These are phyloP conservation scores for Neodiprion lecontei DNA, from an alignment of 1,140 invertebrate species.

Conservation along the genomic window DNA sequence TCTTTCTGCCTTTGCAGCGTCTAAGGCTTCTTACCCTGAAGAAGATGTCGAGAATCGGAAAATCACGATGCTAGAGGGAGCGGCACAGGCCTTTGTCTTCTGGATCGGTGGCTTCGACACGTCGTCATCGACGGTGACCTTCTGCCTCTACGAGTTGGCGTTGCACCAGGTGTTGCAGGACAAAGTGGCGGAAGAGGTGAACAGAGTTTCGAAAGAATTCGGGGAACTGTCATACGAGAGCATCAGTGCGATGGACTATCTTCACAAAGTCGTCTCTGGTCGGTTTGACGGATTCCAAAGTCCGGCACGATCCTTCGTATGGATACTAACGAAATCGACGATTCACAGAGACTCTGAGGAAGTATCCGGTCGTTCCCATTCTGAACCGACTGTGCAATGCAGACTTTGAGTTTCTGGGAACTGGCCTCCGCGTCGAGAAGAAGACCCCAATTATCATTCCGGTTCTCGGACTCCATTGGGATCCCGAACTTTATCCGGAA, in stretches of 20 bases:
- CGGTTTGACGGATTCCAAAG: background rate
- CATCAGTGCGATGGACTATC: constrained; percentile 33
- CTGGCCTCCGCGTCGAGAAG: constrained; percentile 52
- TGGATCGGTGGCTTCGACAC: constrained; percentile 55
- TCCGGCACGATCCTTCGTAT: background rate
- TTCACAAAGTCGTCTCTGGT: constrained; percentile 40
- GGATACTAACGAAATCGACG: background rate
- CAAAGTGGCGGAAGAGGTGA: constrained; percentile 35
- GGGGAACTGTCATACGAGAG: constrained; percentile 25
- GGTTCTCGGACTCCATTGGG: constrained; percentile 54
- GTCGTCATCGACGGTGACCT: constrained; percentile 41
- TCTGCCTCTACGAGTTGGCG: constrained; percentile 43
- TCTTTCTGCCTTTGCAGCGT: too few species aligned
- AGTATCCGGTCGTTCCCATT: constrained; percentile 66
- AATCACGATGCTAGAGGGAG: constrained; percentile 31
- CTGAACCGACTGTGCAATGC: constrained; percentile 56
- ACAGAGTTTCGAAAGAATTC: constrained; percentile 27
- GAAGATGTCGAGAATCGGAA: constrained; percentile 50
- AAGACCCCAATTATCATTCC: constrained; percentile 58
- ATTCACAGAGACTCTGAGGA: constrained; percentile 63
- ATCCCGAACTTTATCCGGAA: constrained; percentile 68
- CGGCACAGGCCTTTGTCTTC: constrained; percentile 40
- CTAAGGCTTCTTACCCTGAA: constrained; percentile 32
- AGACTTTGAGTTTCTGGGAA: constrained; percentile 54
- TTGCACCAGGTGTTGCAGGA: constrained; percentile 40